Percentiles rank a stretch among this genome's conserved stretches.
phyloP scores from a whole-genome alignment of 2,888 invertebrate genomes.

The Rhabditophanes sp. region DNA sequence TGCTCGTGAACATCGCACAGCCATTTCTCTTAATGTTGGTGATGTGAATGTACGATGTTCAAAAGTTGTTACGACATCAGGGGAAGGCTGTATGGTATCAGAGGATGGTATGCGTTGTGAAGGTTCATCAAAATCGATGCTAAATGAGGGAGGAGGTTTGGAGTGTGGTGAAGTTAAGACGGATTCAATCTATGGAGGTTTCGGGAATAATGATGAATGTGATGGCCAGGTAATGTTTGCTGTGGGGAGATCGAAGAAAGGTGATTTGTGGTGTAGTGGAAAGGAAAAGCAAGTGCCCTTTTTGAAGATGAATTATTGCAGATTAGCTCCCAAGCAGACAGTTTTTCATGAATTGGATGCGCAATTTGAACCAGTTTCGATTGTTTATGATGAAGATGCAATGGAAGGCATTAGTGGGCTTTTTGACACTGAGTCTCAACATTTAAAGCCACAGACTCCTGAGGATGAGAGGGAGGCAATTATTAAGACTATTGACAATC shows the following conservation, averaged over 20 bases:
- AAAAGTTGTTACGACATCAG: conserved; percentile 8
- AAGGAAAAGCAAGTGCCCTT: no score
- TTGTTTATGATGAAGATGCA: conserved; percentile 37
- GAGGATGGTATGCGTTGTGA: no score
- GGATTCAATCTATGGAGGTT: conserved; percentile 1
- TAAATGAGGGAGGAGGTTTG: no score
- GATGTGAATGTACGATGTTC: conserved; percentile 37
- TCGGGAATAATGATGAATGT: conserved; percentile 5
- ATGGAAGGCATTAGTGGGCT: conserved; percentile 14
- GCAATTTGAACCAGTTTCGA: conserved; percentile 27
- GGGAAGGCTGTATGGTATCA: no score
- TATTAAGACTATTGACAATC: conserved; percentile 10
- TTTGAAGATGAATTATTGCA: conserved; percentile 27
- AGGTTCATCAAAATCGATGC: no score
- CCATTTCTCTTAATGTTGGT: conserved; percentile 25
- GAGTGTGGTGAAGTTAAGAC: no score
- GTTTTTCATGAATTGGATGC: conserved; percentile 32
- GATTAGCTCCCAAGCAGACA: conserved; percentile 25
- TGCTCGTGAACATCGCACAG: conserved; percentile 32
- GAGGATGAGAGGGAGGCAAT: conserved; percentile 1
- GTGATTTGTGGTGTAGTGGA: no score
- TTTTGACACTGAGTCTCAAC: conserved; percentile 14
- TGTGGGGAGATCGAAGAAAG: conserved; percentile 13
- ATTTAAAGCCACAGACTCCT: conserved; percentile 13
- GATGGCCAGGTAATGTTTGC: conserved; percentile 12